phyloP scores from a whole-genome alignment of 2,113 vertebrate genomes.

The Microtus oregoni region DNA sequence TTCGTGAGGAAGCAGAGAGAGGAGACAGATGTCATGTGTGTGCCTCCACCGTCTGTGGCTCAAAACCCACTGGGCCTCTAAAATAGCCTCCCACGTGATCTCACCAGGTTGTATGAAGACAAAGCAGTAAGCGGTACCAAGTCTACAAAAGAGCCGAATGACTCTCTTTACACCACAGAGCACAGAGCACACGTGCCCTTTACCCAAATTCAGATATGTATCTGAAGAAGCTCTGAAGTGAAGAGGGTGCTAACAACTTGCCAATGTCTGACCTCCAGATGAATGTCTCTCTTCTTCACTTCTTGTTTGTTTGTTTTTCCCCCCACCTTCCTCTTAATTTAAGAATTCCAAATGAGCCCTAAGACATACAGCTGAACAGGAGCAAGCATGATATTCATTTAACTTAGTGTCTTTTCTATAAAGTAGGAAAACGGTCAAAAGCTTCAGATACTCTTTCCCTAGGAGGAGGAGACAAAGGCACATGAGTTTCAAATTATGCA shows the following conservation, averaged over 20 bases:
- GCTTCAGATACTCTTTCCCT: neutral
- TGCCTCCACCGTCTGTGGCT: conserved; percentile 75
- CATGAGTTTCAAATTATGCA: neutral
- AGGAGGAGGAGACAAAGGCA: neutral
- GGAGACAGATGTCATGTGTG: conserved; percentile 66
- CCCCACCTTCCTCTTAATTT: neutral
- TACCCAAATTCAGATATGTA: conserved; percentile 35
- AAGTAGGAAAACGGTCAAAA: conserved; percentile 5
- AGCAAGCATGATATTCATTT: conserved; percentile 1
- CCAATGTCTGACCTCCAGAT: neutral
- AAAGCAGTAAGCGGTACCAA: conserved; percentile 53
- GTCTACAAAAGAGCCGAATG: conserved; percentile 23
- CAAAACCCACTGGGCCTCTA: conserved; percentile 67
- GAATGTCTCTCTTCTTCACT: neutral
- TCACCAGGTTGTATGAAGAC: conserved; percentile 47
- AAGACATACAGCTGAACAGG: neutral
- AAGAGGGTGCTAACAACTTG: neutral
- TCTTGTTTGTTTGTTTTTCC: neutral
- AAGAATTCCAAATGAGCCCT: neutral
- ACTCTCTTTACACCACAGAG: neutral
- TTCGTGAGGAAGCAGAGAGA: conserved; percentile 58
- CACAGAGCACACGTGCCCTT: neutral
- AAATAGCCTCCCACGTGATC: conserved; percentile 70
- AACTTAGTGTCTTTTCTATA: conserved; percentile 13
- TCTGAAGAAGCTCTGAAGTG: neutral